Percentiles rank a stretch among this genome's conserved stretches.
These are phyloP conservation scores for Anguilla obscura DNA, from an alignment of 2,797 vertebrate genomes.

Conservation along the genomic window DNA sequence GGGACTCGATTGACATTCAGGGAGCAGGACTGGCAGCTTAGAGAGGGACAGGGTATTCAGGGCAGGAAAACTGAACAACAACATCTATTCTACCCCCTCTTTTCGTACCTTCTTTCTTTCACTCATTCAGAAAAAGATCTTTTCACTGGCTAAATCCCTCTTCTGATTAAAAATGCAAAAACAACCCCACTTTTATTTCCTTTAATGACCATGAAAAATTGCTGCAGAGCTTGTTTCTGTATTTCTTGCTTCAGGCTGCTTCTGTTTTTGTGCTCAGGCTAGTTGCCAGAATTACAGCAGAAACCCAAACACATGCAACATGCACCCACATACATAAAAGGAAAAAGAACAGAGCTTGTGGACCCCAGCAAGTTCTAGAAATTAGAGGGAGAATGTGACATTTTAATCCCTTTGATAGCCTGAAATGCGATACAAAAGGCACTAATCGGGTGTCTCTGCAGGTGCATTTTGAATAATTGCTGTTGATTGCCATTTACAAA, in stretches of 20 bases:
- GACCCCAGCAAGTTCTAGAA: background rate
- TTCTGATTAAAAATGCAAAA: constrained; percentile 42
- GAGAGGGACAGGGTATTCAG: constrained; percentile 30
- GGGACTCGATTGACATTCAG: constrained; percentile 34
- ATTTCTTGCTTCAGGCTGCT: constrained; percentile 7
- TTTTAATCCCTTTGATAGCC: background rate
- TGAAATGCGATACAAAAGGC: background rate
- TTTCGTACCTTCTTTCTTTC: constrained; percentile 7
- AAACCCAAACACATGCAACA: background rate
- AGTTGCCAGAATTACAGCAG: background rate
- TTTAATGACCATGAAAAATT: constrained; percentile 31
- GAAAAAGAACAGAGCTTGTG: background rate
- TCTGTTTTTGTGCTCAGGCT: background rate
- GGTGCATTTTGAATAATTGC: background rate
- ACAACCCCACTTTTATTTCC: constrained; percentile 27
- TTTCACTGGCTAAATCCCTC: constrained; percentile 31
- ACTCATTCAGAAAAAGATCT: constrained; percentile 20
- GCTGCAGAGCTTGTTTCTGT: background rate
- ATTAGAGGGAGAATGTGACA: background rate
- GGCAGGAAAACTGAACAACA: constrained; percentile 25
- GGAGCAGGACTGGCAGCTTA: constrained; percentile 4
- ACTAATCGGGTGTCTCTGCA: background rate
- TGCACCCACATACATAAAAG: background rate
- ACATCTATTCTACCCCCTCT: constrained; percentile 8
- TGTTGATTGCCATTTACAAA: background rate